Conservation (phyloP, 1,140 invertebrate species). For the Megathymus violae region DNA sequence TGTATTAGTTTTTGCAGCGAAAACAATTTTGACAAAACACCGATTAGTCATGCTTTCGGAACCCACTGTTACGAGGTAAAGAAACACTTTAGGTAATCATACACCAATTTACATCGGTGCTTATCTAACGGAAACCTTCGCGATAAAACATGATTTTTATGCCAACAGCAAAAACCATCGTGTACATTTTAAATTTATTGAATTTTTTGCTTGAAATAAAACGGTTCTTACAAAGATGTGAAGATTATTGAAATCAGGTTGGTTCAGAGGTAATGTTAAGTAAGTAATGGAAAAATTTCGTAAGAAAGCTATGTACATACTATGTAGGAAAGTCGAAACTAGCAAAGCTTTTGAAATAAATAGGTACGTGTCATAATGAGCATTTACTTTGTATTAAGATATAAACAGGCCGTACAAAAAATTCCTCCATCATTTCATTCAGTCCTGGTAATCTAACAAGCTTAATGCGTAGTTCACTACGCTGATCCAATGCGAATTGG, state of each 20-base stretch:
- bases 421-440: no score
- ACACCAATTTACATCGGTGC: constrained; percentile 14
- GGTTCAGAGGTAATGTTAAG: neutral
- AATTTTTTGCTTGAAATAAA: constrained; percentile 4
- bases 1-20: constrained; percentile 3
- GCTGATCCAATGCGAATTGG: no score
- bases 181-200: constrained; percentile 3
- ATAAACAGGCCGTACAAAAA: no score
- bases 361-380: no score
- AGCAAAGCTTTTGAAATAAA: no score
- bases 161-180: neutral
- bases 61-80: neutral
- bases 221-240: neutral
- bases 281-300: neutral
- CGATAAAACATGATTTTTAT: constrained; percentile 9
- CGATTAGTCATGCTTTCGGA: constrained; percentile 7
- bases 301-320: no score
- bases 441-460: no score
- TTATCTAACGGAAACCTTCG: constrained; percentile 1
- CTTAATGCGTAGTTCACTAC: no score
- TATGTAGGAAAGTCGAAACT: no score
- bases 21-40: constrained; percentile 3
- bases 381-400: no score
- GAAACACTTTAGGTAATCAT: no score
- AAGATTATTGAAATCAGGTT: neutral